Evolutionary conservation across 2,113 vertebrate species (phyloP).

Genomic region (Triplophysa tibetana): DNA sequence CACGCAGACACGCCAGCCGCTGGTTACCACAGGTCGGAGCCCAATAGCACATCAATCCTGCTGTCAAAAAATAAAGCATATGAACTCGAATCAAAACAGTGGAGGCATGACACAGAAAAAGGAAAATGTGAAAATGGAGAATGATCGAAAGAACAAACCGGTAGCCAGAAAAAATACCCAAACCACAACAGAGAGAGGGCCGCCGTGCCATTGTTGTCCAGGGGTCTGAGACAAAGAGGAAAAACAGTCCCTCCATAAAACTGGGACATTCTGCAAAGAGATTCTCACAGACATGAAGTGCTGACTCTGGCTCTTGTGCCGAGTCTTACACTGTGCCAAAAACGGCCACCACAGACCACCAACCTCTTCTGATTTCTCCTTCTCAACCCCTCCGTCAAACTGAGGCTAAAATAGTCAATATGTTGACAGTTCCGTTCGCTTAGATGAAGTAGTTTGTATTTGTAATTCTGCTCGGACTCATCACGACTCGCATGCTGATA

Average conservation of each 20-base stretch:
- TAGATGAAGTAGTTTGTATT: not conserved
- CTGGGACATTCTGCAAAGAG: slow-evolving; percentile 2
- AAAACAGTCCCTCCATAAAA: slow-evolving; percentile 54
- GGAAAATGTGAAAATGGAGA: slow-evolving; percentile 38
- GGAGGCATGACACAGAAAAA: slow-evolving; percentile 28
- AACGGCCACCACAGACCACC: slow-evolving; percentile 31
- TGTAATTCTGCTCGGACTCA: slow-evolving; percentile 5
- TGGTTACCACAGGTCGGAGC: slow-evolving; percentile 64
- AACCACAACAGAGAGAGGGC: slow-evolving; percentile 37
- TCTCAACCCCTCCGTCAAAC: slow-evolving; percentile 16
- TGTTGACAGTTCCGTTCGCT: not conserved
- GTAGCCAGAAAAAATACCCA: slow-evolving; percentile 31
- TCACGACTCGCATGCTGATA: not conserved
- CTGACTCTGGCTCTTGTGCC: slow-evolving; percentile 19
- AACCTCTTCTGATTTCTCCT: not conserved
- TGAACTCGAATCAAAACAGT: slow-evolving; percentile 47
- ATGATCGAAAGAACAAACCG: slow-evolving; percentile 33
- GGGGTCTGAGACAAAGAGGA: slow-evolving; percentile 38
- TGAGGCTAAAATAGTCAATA: slow-evolving; percentile 1
- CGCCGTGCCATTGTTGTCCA: slow-evolving; percentile 34
- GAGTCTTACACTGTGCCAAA: not conserved
- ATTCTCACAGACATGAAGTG: slow-evolving; percentile 16
- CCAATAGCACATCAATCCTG: slow-evolving; percentile 61
- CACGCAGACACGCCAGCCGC: slow-evolving; percentile 54
- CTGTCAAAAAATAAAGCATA: slow-evolving; percentile 56